Conservation (phyloP, 2,113 vertebrate genomes). For the Poeciliopsis retropinna region DNA sequence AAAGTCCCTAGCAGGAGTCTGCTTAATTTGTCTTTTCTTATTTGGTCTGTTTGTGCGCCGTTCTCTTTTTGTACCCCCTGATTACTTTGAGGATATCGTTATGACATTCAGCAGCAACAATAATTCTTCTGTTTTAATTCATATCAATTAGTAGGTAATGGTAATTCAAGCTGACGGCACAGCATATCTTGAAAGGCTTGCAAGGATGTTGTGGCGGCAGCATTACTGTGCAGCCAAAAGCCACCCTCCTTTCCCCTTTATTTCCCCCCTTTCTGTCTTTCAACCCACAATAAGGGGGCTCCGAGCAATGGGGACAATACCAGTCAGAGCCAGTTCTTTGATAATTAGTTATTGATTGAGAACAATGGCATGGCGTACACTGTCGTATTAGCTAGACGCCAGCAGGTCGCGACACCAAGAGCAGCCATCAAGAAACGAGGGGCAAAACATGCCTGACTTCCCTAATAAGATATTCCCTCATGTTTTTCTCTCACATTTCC, state of each 20-base stretch:
- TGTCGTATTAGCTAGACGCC: conserved; percentile 89
- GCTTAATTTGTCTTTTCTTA: conserved; percentile 79
- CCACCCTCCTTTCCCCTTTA: conserved; percentile 77
- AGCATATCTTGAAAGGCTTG: conserved; percentile 88
- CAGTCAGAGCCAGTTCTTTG: conserved; percentile 86
- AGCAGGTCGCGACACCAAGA: conserved; percentile 86
- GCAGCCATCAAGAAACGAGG: conserved; percentile 87
- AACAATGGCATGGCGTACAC: conserved; percentile 85
- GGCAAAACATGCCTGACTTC: conserved; percentile 81
- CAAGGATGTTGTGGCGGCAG: conserved; percentile 86
- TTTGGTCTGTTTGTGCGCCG: conserved; percentile 72
- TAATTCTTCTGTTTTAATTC: conserved; percentile 95
- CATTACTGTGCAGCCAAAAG: conserved; percentile 83
- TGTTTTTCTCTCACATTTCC: conserved; percentile 77
- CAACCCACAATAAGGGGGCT: conserved; percentile 87
- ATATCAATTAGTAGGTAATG: conserved; percentile 93
- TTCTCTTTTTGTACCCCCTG: conserved; percentile 73
- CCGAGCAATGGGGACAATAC: conserved; percentile 84
- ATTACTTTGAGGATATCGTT: conserved; percentile 87
- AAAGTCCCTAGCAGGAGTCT: conserved; percentile 72
- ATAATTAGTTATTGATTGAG: conserved; percentile 99
- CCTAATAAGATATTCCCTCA: conserved; percentile 81
- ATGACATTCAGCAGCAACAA: conserved; percentile 90
- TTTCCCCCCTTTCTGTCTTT: conserved; percentile 66
- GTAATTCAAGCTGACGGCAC: conserved; percentile 91